Evolutionary conservation across 1,140 invertebrate genomes (phyloP).

Genomic region (Orussus abietinus): DNA sequence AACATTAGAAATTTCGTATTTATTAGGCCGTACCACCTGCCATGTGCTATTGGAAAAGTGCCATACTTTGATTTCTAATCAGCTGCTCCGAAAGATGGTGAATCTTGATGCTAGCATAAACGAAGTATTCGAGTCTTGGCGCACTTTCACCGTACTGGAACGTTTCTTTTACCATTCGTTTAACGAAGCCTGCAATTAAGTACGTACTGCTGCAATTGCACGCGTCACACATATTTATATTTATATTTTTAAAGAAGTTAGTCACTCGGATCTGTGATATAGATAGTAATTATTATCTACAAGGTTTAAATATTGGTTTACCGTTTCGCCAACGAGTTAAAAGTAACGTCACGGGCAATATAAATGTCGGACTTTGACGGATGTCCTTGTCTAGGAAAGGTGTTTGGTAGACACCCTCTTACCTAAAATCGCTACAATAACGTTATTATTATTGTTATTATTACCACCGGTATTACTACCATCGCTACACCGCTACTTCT

Average conservation of each 20-base stretch:
- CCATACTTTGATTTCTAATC: too few relatives aligned
- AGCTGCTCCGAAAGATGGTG: too few relatives aligned
- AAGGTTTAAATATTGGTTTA: constrained; percentile 51
- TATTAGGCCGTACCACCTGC: too few relatives aligned
- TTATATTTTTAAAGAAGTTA: constrained; percentile 56
- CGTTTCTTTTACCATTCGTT: too few relatives aligned
- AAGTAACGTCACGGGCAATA: constrained; percentile 42
- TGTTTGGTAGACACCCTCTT: constrained; percentile 44
- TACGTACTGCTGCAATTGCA: too few relatives aligned
- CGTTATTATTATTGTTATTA: constrained; percentile 18
- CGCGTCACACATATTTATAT: constrained; percentile 48
- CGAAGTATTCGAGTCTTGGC: too few relatives aligned
- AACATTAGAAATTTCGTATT: too few relatives aligned
- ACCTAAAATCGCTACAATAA: constrained; percentile 19
- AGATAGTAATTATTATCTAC: constrained; percentile 56
- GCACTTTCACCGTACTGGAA: too few relatives aligned
- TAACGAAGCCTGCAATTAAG: too few relatives aligned
- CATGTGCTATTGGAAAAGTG: too few relatives aligned
- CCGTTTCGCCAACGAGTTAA: constrained; percentile 49
- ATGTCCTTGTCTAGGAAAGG: constrained; percentile 34
- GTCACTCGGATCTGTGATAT: constrained; percentile 56
- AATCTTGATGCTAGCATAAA: too few relatives aligned
- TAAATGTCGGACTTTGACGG: constrained; percentile 28
- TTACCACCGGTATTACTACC: constrained; percentile 17
- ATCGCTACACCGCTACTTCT: constrained; percentile 18